These are phyloP conservation scores for Phylloscopus trochilus DNA, from an alignment of 2,113 vertebrate species.

Conservation along the genomic window DNA sequence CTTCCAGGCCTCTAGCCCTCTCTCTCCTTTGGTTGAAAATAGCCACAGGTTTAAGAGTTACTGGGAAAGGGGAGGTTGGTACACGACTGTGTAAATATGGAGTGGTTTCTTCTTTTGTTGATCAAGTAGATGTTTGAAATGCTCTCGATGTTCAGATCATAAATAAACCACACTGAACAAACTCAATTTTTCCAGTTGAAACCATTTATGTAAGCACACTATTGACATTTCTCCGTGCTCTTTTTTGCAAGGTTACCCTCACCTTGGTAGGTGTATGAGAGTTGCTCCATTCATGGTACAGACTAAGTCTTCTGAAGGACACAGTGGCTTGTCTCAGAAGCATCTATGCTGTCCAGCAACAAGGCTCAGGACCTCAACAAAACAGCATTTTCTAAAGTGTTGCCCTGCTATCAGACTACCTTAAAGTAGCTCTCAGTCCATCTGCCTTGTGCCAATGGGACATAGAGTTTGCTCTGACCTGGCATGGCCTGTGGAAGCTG, in stretches of 20 bases:
- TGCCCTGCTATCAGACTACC: neutral
- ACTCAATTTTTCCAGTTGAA: neutral
- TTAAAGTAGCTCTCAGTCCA: neutral
- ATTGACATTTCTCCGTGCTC: neutral
- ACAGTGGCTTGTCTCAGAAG: neutral
- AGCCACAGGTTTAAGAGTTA: neutral
- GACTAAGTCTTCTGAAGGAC: neutral
- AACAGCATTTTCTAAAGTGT: neutral
- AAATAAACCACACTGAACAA: neutral
- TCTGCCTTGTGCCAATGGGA: neutral
- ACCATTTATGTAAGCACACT: neutral
- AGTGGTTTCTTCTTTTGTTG: neutral
- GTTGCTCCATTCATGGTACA: neutral
- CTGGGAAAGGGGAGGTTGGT: neutral
- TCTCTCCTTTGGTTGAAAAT: neutral
- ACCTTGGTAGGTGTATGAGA: neutral
- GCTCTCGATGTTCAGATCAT: neutral
- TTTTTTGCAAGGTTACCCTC: neutral
- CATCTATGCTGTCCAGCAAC: neutral
- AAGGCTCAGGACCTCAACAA: neutral
- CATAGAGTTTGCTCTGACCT: neutral
- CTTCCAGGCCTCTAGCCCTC: neutral
- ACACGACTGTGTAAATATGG: neutral
- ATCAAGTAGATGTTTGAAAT: neutral
- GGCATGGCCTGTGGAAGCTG: neutral